Conservation (phyloP, 1,140 invertebrate species). For the Trichomalopsis sarcophagae region DNA sequence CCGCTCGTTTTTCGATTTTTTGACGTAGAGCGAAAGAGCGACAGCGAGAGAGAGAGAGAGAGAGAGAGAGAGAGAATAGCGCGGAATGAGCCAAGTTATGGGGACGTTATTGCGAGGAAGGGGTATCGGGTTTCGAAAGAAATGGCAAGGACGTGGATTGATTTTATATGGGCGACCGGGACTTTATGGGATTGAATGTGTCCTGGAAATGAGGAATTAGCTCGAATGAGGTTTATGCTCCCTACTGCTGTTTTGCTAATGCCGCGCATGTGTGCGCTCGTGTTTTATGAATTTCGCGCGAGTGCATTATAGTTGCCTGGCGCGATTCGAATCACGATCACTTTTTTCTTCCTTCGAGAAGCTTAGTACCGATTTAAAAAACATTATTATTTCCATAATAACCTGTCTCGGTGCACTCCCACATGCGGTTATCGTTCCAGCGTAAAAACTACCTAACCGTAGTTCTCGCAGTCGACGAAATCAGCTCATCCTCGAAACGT, state of each 20-base stretch:
- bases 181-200: constrained; percentile 20
- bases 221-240: not conserved
- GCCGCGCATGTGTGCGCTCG: not conserved
- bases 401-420: too few species aligned
- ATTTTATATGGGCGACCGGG: constrained; percentile 15
- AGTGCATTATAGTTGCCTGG: not conserved
- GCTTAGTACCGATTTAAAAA: too few species aligned
- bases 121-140: constrained; percentile 29
- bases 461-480: too few species aligned
- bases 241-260: not conserved
- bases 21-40: not conserved
- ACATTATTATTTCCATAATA: too few species aligned
- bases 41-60: not conserved
- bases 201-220: constrained; percentile 31
- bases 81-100: constrained; percentile 24
- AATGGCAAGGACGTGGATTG: constrained; percentile 25
- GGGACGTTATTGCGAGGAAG: constrained; percentile 23
- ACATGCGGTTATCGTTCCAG: too few species aligned
- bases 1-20: constrained; percentile 24
- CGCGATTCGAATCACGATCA: not conserved
- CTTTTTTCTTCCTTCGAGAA: not conserved
- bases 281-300: not conserved
- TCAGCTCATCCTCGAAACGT: too few species aligned
- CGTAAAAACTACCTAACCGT: too few species aligned
- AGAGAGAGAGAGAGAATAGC: not conserved